Evolutionary conservation across 2,888 invertebrate species (phyloP).

Genomic region (Autographa gamma): DNA sequence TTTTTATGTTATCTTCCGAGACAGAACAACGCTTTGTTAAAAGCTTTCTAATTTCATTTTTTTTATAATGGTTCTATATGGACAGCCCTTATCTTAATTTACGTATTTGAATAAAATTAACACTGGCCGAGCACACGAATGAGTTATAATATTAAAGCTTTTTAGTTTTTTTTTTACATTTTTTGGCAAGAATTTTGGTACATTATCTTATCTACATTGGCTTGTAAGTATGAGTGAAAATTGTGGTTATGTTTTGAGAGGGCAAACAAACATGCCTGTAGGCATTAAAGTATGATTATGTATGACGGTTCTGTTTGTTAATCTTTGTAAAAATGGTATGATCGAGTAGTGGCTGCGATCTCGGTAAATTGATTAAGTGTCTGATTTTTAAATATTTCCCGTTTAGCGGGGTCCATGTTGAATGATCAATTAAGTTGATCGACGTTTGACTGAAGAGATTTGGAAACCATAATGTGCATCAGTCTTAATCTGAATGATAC

Average conservation of each 20-base stretch:
- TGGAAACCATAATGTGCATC: slow-evolving; percentile 65
- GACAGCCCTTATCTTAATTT: slow-evolving; percentile 41
- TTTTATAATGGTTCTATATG: slow-evolving; percentile 23
- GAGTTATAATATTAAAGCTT: slow-evolving; percentile 25
- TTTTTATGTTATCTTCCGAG: not conserved
- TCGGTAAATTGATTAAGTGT: slow-evolving; percentile 84
- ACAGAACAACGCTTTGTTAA: slow-evolving; percentile 25
- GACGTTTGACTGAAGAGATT: slow-evolving; percentile 74
- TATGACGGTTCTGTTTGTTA: slow-evolving; percentile 35
- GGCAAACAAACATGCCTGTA: not conserved
- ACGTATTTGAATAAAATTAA: slow-evolving; percentile 36
- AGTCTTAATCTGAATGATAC: slow-evolving; percentile 64
- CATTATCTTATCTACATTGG: not conserved
- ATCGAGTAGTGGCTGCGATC: slow-evolving; percentile 81
- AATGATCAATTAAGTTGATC: slow-evolving; percentile 86
- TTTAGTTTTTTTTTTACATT: slow-evolving; percentile 17
- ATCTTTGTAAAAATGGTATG: slow-evolving; percentile 63
- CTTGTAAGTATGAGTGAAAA: slow-evolving; percentile 5
- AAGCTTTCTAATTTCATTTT: slow-evolving; percentile 21
- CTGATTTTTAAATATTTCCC: slow-evolving; percentile 80
- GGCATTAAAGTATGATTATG: slow-evolving; percentile 25
- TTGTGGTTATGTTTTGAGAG: not conserved
- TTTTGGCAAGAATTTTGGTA: not conserved
- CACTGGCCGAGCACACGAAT: slow-evolving; percentile 34
- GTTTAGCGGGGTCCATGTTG: slow-evolving; percentile 69